Base-by-base conservation (phyloP, 2,888 invertebrate genomes). In the Drosophila meridionalis region DNA sequence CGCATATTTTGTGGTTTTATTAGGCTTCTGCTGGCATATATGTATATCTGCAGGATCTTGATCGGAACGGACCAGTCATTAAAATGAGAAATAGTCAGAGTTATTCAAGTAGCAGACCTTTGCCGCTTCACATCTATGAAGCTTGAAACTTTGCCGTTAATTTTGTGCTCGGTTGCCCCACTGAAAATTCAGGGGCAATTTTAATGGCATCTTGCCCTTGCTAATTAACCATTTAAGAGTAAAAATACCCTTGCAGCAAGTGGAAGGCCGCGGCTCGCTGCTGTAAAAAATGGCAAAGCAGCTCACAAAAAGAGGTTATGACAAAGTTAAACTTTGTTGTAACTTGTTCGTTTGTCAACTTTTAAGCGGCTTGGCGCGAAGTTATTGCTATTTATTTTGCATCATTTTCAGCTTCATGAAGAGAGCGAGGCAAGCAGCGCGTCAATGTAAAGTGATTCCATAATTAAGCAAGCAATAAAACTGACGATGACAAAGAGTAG, bases 381-480 rank as follows among this genome's bases (percentile, higher is more conserved):
- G 76, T 89, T 89, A 87, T 87, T 90, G 77, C 86, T 85, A 85
- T 89, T 85, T 84, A 89, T 89, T 84, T 84, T 88, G 80, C 75
- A 89, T 84, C 87, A 66, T 83, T 83, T 83, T 89, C 82, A 89
- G 71, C 73, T 79, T 69, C 64, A 62, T 61, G 78, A 55, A 28
- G 66, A 52, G 74, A 57, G 78, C 64, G 47, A 38, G 47, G 55
- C 67, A 65, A 66, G 76, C 71, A 62, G 59, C 77, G 77, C 72
- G 87, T 89, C 90, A 83, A 77, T 90, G 84, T 87, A 81, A 90
- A 86, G 73, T 78, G 90, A 89, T 87, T 90, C 77, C 79, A 90
- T 87, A 89, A 87, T 87, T 87, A 90, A 81, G 75, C 70, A 79
- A 72, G 82, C 75, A 86, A 81, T 90, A 85, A 83, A 85, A 85